Evolutionary conservation across 2,797 vertebrate genomes (phyloP), one percentile per base, ranked within the genome.

Genomic region (Hippocampus kuda): DNA sequence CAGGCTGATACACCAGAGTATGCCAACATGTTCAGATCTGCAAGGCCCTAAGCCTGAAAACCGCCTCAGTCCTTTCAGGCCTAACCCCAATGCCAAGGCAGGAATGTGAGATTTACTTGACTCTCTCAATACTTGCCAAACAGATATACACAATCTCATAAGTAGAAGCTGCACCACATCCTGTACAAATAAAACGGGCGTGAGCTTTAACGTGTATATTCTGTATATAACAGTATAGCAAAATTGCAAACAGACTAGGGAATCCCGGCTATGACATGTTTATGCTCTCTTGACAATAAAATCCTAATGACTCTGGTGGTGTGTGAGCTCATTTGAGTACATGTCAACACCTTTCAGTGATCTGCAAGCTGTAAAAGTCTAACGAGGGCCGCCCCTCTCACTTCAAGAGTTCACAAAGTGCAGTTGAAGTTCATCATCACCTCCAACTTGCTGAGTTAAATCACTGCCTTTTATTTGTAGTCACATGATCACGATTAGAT

Each of bases 21-120:
- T 61, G 64, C 42, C 68, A 76, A 73, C 82, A 70, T 77, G 80
- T 82, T 75, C 75, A 64, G 76, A 85, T 80, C 78, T 76, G 82
- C 75, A 77, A 63, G 66, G 60, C 42, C 66, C 60, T 67, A 68
- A 74, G 57, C 75, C 70, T 72, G 44, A 71, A 72, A 74, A 77
- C 56, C 24, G 69, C 73, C 70, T 71, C 56, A 71, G 61, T 75
- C 67, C 44, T 75, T 78, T 74, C 26, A 41, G 61, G 51, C 78
- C 27, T 61, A 34, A n/a, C 66, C 60, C 64, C 68, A 70, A 77
- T 68, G 76, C 69, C 66, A 75, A 75, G 62, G 42, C 77, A 81
- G 76, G 83, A 81, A 81, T 80, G 76, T 78, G 73, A 74, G 61
- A 69, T 84, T 73, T 68, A 53, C 69, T 77, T 67, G 53, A 74